Base-by-base conservation (phyloP, 2,797 vertebrate genomes). In the Paguma larvata region DNA sequence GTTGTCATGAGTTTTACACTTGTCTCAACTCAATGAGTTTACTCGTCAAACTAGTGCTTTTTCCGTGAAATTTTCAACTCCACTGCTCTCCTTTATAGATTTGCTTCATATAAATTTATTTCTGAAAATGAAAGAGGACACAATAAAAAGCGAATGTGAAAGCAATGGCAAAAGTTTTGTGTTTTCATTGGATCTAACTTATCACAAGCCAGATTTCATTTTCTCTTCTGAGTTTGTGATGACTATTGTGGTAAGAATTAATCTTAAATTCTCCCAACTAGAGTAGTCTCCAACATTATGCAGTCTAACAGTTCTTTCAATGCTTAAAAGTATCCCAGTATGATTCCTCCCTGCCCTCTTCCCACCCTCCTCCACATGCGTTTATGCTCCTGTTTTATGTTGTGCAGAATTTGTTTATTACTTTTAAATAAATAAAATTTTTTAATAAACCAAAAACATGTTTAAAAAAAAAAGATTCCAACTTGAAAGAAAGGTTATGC, bases 1-100 rank as follows among this genome's bases (percentile, higher is more conserved):
- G 30, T 93, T 95, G 75, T 96, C 97, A 96, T 97, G 97, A 96
- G 90, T 96, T 98, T 97, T 92, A 96, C 79, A 96, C 91, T 89
- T 80, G 65, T 96, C 97, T 97, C 86, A 93, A 89, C 75, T 88
- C 2, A 0, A 18, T 79, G 91, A 80, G 72, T 96, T 91, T 78
- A 78, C 91, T 53, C 48, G 95, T 93, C 89, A 93, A 75, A 94
- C 59, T 9, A 25, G 84, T 65, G 44, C 77, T 68, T 96, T 93
- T 93, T 78, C 78, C 1, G 0, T 83, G 67, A 78, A 83, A 85
- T 96, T 94, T 94, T 86, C 51, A 70, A 87, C 63, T 84, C 93
- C 91, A 59, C 46, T 73, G 91, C 70, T 75, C 91, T 95, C 63
- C 86, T 83, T 93, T 93, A 93, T 95, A 96, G 94, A 97, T 91